Base-by-base conservation (phyloP, 2,113 vertebrate species). In the Bagarius yarrelli region DNA sequence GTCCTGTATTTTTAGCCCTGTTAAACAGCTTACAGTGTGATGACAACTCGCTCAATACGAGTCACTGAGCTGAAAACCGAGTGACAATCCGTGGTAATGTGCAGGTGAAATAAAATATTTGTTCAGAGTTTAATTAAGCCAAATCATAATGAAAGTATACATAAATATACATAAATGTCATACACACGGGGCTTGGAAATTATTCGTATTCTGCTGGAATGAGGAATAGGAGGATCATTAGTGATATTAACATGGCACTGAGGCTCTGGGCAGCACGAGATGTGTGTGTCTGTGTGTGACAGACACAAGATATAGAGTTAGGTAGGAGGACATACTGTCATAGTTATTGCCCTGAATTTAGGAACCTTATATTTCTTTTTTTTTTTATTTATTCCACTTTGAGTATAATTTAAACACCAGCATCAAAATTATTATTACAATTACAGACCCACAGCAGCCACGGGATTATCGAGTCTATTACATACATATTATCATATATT, bases 261-360 rank as follows among this genome's bases (percentile, higher is more conserved):
- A 16, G 23, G 36, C 60, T 30, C 21, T 23, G 52, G 73, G 73
- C 53, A 75, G 73, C 32, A 44, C 9, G 73, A 40, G 73, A 55
- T 40, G n/a, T n/a, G n/a, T n/a, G n/a, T n/a, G n/a, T 57, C 52
- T 23, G 52, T 71, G 66, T 70, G 44, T 27, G 40, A 47, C 13
- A 52, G n/a, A 3, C 1, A 34, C 63, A 18, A 61, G 13, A 73
- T 57, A 11, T 50, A n/a, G 27, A 57, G 64, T 25, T 64, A n/a
- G 63, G 56, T 75, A 32, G 59, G 21, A 27, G 67, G 53, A 21
- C 36, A 75, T 66, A 30, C 59, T 64, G 67, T 72, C 53, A 66
- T 66, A 71, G 70, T 81, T 83, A 82, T 83, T 84, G 72, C 77
- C 32, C 44, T 81, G 75, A 81, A 79, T 85, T 85, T 81, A 83